A percentile compares a stretch with the other conserved stretches of the same genome.
Conservation (phyloP, 2,888 invertebrate genomes). For the Dryomyza anilis region DNA sequence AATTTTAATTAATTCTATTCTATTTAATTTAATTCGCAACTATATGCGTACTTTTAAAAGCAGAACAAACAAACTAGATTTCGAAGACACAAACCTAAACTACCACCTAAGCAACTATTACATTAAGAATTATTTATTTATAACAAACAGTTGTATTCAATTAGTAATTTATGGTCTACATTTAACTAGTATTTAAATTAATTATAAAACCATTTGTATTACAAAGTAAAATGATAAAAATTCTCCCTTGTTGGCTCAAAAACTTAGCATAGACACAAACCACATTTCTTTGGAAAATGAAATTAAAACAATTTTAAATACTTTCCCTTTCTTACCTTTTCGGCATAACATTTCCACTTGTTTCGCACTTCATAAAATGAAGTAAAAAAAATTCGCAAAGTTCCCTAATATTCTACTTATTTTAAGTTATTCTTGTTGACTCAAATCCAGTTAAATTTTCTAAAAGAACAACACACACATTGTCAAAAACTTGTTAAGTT, state of each 20-base stretch:
- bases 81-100: slow-evolving; percentile 14
- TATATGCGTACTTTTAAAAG: too few relatives aligned
- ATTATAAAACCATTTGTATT: background rate
- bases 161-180: slow-evolving; percentile 42
- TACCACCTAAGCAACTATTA: background rate
- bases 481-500: background rate
- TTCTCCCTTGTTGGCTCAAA: slow-evolving; percentile 6
- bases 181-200: slow-evolving; percentile 36
- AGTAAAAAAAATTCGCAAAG: slow-evolving; percentile 38
- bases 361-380: slow-evolving; percentile 48
- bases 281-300: slow-evolving; percentile 25
- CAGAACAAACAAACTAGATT: slow-evolving; percentile 21
- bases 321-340: background rate
- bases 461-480: too few relatives aligned
- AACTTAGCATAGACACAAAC: slow-evolving; percentile 18
- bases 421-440: background rate
- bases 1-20: background rate
- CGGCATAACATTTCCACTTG: background rate
- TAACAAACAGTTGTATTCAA: slow-evolving; percentile 1
- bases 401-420: too few relatives aligned
- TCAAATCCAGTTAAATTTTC: background rate
- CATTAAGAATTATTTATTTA: background rate
- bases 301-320: background rate
- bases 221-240: background rate
- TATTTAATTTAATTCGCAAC: background rate